Conservation (phyloP, 2,797 vertebrate species). For the Ptychobarbus kaznakovi region DNA sequence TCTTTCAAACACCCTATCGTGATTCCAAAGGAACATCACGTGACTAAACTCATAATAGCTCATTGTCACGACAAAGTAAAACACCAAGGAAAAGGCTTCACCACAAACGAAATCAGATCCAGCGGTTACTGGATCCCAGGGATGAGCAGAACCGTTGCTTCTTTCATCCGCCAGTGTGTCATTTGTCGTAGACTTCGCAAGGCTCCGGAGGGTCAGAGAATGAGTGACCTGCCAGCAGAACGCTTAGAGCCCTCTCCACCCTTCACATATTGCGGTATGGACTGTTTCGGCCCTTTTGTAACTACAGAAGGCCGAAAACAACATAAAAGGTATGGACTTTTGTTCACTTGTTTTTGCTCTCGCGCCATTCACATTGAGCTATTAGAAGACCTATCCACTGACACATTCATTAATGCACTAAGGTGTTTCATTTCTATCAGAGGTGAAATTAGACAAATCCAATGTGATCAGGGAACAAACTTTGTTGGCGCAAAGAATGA, state of each 20-base stretch:
- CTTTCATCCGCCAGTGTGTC: constrained; percentile 23
- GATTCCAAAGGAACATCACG: constrained; percentile 45
- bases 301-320: constrained; percentile 49
- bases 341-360: constrained; percentile 40
- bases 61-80: constrained; percentile 36
- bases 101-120: too few species aligned
- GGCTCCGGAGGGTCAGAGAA: too few species aligned
- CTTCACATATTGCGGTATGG: constrained; percentile 8
- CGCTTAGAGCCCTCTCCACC: too few species aligned
- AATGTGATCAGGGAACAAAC: constrained; percentile 47
- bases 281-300: constrained; percentile 44
- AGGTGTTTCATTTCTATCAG: constrained; percentile 40
- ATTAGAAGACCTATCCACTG: constrained; percentile 36
- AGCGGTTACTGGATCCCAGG: too few species aligned
- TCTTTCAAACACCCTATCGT: constrained; percentile 47
- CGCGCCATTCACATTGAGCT: constrained; percentile 41
- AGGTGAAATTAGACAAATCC: constrained; percentile 26
- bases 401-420: constrained; percentile 43
- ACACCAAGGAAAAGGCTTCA: constrained; percentile 38
- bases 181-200: background rate
- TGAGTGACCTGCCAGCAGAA: too few species aligned
- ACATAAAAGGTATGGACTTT: constrained; percentile 43
- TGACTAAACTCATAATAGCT: constrained; percentile 47
- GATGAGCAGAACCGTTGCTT: too few species aligned
- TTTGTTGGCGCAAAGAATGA: constrained; percentile 39